phyloP scores from a whole-genome alignment of 2,888 invertebrate species.

The Thera britannica region DNA sequence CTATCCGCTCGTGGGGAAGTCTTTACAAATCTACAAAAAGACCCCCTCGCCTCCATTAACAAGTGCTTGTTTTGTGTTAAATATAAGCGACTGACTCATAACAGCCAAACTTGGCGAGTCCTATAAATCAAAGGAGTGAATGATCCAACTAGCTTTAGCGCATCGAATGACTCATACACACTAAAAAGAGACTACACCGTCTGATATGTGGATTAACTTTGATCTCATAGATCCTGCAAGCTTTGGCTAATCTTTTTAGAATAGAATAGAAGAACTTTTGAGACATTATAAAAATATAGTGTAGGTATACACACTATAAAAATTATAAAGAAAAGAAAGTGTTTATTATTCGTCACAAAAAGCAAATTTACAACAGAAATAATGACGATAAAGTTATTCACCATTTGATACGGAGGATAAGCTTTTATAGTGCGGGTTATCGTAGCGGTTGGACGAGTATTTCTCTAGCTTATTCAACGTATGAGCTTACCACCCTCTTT shows the following conservation, averaged over 20 bases:
- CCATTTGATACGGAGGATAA: too few relatives aligned
- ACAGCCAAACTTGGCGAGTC: constrained; percentile 6
- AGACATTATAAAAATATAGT: too few relatives aligned
- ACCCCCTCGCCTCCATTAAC: constrained; percentile 7
- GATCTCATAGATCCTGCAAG: background rate
- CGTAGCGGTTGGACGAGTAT: too few relatives aligned
- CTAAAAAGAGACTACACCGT: constrained; percentile 1
- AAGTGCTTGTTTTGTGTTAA: constrained; percentile 5
- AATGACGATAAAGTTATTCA: too few relatives aligned
- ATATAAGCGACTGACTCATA: constrained; percentile 10
- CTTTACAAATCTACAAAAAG: constrained; percentile 12
- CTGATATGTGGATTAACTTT: constrained; percentile 4
- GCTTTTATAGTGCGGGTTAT: too few relatives aligned
- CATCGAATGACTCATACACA: constrained; percentile 3
- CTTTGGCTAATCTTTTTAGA: background rate
- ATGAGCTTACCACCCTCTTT: constrained; percentile 4
- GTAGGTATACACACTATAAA: too few relatives aligned
- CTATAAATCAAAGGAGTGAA: constrained; percentile 6
- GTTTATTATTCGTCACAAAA: too few relatives aligned
- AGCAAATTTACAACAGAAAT: too few relatives aligned
- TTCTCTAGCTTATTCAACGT: background rate
- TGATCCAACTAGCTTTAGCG: constrained; percentile 2
- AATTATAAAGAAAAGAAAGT: too few relatives aligned
- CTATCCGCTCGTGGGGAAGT: constrained; percentile 6
- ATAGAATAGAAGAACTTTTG: too few relatives aligned